Evolutionary conservation across 2,797 vertebrate genomes (phyloP).

Genomic region (Glyptemys insculpta): DNA sequence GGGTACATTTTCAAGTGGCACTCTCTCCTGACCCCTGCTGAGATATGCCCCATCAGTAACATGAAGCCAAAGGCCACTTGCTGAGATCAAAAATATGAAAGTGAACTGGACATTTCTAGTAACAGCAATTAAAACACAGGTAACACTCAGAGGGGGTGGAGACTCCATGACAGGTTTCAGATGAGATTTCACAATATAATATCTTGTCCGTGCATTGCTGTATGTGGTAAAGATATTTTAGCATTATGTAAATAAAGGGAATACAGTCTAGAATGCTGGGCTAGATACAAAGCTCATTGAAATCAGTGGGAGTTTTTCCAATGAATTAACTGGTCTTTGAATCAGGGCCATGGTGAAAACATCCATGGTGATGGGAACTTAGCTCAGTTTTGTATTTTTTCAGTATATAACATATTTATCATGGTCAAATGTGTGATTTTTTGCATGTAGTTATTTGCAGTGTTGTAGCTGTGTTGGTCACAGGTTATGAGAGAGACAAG

Average conservation of each 20-base stretch:
- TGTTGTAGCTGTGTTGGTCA: neutral
- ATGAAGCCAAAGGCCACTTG: conserved; percentile 67
- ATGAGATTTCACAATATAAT: neutral
- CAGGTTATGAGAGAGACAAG: too few relatives aligned
- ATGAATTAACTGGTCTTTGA: neutral
- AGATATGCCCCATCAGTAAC: conserved; percentile 49
- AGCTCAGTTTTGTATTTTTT: neutral
- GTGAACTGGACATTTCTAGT: conserved; percentile 39
- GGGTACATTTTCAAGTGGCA: conserved; percentile 54
- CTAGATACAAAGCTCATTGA: neutral
- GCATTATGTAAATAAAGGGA: neutral
- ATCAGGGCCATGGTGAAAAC: neutral
- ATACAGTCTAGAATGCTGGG: neutral
- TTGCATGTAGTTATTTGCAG: neutral
- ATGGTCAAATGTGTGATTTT: neutral
- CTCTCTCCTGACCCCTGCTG: conserved; percentile 47
- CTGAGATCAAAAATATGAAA: conserved; percentile 55
- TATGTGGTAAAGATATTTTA: neutral
- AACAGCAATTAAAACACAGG: neutral
- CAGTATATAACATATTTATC: neutral
- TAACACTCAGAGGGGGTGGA: neutral
- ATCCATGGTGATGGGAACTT: fast-evolving
- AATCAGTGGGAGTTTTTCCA: neutral
- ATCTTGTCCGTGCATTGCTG: neutral
- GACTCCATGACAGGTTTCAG: neutral